Evolutionary conservation across 2,888 invertebrate species (phyloP).

Genomic region (Lithophane socia): DNA sequence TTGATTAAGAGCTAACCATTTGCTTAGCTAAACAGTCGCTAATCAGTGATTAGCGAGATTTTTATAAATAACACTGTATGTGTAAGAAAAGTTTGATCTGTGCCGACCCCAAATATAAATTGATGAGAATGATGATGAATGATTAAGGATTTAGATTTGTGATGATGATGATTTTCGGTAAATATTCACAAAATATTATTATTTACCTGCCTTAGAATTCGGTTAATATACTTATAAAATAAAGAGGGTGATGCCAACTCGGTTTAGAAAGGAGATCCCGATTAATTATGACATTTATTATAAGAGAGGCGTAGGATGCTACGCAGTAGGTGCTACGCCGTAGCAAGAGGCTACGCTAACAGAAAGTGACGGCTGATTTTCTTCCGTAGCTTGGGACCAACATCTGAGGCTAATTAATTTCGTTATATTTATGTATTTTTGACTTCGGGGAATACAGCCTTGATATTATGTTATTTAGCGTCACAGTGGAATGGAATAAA

Average conservation of each 20-base stretch:
- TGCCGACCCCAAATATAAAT: background rate
- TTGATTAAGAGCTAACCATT: too few relatives aligned
- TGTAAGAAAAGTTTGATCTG: background rate
- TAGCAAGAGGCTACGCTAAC: conserved; percentile 41
- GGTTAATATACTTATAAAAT: too few relatives aligned
- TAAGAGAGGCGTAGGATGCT: conserved; percentile 19
- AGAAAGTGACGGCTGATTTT: conserved; percentile 36
- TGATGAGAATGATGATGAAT: background rate
- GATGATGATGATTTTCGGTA: background rate
- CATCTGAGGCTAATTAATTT: background rate
- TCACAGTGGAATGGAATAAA: background rate
- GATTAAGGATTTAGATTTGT: background rate
- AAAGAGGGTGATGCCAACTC: too few relatives aligned
- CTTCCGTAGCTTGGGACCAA: conserved; percentile 5
- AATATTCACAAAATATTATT: too few relatives aligned
- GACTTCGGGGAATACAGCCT: background rate
- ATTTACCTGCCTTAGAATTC: background rate
- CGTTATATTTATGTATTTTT: background rate
- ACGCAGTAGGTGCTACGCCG: conserved; percentile 23
- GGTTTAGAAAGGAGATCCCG: conserved; percentile 15
- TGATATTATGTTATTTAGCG: background rate
- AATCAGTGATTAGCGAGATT: too few relatives aligned
- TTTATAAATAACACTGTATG: too few relatives aligned
- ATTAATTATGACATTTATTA: conserved; percentile 47
- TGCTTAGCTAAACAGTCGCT: too few relatives aligned